Evolutionary conservation across 2,797 vertebrate genomes (phyloP).

Genomic region (Chrysocyon brachyurus): DNA sequence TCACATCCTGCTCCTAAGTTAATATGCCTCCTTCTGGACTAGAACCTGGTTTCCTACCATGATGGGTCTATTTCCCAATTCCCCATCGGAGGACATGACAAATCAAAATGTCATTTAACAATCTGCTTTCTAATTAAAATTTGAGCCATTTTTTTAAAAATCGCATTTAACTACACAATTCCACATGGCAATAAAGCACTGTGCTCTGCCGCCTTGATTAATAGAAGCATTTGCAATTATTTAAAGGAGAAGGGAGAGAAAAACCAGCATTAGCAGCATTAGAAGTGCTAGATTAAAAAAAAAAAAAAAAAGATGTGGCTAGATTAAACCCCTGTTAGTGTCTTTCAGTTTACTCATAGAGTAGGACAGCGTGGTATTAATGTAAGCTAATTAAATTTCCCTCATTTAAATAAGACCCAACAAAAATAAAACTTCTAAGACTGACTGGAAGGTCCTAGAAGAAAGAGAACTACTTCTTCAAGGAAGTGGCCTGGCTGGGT

Average conservation of each 20-base stretch:
- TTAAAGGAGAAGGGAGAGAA: constrained; percentile 73
- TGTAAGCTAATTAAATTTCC: constrained; percentile 79
- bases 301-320: constrained; percentile 46
- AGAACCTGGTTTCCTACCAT: not conserved
- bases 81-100: constrained; percentile 73
- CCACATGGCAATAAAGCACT: constrained; percentile 72
- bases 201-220: constrained; percentile 67
- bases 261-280: constrained; percentile 76
- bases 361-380: constrained; percentile 74
- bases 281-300: constrained; percentile 77
- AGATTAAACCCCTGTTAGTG: constrained; percentile 76
- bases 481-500: not conserved
- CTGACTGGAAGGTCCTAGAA: not conserved
- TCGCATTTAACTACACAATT: constrained; percentile 81
- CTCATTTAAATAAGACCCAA: constrained; percentile 81
- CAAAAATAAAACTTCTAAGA: constrained; percentile 69
- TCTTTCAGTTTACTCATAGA: constrained; percentile 71
- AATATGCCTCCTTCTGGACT: not conserved
- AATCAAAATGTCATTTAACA: constrained; percentile 79
- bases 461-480: not conserved
- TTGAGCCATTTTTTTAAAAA: constrained; percentile 69
- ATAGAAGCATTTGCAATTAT: constrained; percentile 79
- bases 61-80: constrained; percentile 51
- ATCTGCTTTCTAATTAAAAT: constrained; percentile 83
- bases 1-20: not conserved